Percentiles rank a stretch among this genome's conserved stretches.
Conservation (phyloP, 2,888 invertebrate species). For the Spisula subtruncata region DNA sequence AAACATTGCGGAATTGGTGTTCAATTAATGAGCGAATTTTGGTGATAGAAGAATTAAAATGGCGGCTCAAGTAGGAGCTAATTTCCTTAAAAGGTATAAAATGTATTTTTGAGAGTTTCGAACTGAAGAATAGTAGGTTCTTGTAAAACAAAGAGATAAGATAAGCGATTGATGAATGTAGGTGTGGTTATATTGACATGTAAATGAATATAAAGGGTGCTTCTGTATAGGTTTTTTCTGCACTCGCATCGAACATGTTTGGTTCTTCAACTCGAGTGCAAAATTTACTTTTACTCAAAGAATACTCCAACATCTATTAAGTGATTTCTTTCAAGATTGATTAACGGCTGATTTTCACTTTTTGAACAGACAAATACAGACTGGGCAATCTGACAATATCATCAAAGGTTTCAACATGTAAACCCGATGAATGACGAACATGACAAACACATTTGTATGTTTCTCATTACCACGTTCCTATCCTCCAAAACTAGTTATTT, state of each 20-base stretch:
- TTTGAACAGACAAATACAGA: background rate
- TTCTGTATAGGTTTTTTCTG: too few relatives aligned
- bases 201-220: background rate
- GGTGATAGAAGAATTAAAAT: slow-evolving; percentile 5
- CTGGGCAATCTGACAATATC: too few relatives aligned
- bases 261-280: background rate
- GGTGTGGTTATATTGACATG: background rate
- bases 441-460: too few relatives aligned
- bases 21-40: background rate
- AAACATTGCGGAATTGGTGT: background rate
- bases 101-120: background rate
- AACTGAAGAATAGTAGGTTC: background rate
- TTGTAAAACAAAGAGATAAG: background rate
- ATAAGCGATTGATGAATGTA: background rate
- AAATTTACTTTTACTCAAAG: slow-evolving; percentile 17
- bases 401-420: too few relatives aligned
- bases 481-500: too few relatives aligned
- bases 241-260: background rate
- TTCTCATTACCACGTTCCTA: too few relatives aligned
- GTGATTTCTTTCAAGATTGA: background rate
- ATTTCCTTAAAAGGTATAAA: background rate
- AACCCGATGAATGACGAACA: too few relatives aligned
- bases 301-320: background rate
- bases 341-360: background rate
- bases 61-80: background rate